Base-by-base conservation (phyloP, 2,113 vertebrate species). In the Bufo gargarizans region DNA sequence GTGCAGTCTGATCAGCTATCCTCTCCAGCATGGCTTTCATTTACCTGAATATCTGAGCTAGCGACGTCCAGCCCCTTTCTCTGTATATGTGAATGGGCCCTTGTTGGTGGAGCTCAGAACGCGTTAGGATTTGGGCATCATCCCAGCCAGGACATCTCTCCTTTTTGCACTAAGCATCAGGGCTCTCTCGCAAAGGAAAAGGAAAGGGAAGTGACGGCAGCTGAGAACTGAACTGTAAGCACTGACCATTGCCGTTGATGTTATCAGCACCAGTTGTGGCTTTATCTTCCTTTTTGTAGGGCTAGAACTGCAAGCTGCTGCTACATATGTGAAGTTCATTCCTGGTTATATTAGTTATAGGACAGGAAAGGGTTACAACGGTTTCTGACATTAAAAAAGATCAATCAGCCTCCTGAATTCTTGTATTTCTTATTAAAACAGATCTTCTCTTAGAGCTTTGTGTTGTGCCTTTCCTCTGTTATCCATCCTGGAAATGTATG, bases 141-240 rank as follows among this genome's bases (percentile, higher is more conserved):
- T 82, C 79, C 86, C 69, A 71, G 56, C 78, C 65, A 43, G 69
- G 22, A 71, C 86, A 88, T 76, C 86, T 84, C 59, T 71, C 56
- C 50, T 83, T 56, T 88, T 76, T 50, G n/a, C 43, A 83, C 56
- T 6, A 77, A 22, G 80, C 80, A 67, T 84, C 10, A 17, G 72
- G 59, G 58, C 58, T 88, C 49, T 77, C 45, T n/a, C 33, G 61
- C 59, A 84, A 56, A 84, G 87, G 87, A 88, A 88, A 88, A 84
- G 87, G 87, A 88, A 88, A 88, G 80, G 87, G 87, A 88, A 83
- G 87, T 88, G 87, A 88, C 80, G 79, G 79, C 16, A 83, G 69
- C 79, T 74, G 45, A 82, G 45, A 88, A 77, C 12, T 55, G 16
- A 77, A 65, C 80, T 67, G 81, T 77, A 84, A 84, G 71, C 87